phyloP scores from a whole-genome alignment of 2,113 vertebrate genomes.

The mouse (Mus musculus) region DNA sequence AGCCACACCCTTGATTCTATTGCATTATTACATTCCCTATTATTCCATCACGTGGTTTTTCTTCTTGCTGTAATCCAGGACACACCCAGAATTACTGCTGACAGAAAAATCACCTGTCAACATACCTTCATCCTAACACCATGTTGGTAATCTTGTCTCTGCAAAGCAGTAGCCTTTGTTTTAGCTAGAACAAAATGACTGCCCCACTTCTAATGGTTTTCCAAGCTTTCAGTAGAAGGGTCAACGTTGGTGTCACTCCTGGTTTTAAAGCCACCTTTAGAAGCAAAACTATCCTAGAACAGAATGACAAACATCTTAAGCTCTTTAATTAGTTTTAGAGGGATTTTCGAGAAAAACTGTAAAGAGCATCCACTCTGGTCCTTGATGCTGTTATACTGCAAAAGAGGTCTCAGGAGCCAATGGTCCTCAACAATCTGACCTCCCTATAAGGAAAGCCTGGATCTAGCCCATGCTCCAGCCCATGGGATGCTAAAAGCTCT shows the following conservation, averaged over 20 bases:
- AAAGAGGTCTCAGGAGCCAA: not conserved
- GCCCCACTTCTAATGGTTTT: not conserved
- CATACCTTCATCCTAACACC: slow-evolving; percentile 50
- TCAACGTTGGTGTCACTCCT: not conserved
- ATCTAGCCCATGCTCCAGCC: not conserved
- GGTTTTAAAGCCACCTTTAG: slow-evolving; percentile 59
- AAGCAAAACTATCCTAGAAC: slow-evolving; percentile 11
- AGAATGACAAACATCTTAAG: slow-evolving; percentile 26
- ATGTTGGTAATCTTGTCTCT: slow-evolving; percentile 1
- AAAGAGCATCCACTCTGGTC: not conserved
- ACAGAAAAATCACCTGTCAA: slow-evolving; percentile 74
- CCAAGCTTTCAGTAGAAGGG: not conserved
- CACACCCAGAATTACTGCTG: slow-evolving; percentile 74
- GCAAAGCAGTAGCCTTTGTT: slow-evolving; percentile 54
- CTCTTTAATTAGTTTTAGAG: slow-evolving; percentile 38
- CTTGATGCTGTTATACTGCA: not conserved
- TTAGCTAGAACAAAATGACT: not conserved
- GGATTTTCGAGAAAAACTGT: not conserved
- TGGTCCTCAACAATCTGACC: not conserved
- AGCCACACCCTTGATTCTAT: slow-evolving; percentile 77
- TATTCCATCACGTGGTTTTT: slow-evolving; percentile 56
- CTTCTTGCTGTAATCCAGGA: slow-evolving; percentile 38
- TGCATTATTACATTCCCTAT: slow-evolving; percentile 68
- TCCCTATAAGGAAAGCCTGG: not conserved
- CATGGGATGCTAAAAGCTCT: not conserved